Evolutionary conservation across 2,797 vertebrate species (phyloP).

Genomic region (Antrozous pallidus): DNA sequence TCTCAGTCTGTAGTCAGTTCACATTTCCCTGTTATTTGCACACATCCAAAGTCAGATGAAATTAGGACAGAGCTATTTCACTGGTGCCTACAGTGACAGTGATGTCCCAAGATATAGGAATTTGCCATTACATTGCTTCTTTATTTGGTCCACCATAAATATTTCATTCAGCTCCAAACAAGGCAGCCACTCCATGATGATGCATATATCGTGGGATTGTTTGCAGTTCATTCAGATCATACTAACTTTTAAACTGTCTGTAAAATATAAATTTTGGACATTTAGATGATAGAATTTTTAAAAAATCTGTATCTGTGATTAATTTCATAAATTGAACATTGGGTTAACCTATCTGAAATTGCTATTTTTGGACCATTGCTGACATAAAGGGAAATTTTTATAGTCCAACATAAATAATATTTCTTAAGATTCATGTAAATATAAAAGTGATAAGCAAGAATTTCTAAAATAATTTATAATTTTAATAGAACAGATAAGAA

Average conservation of each 20-base stretch:
- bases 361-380: not conserved
- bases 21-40: conserved; percentile 87
- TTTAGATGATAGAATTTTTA: not conserved
- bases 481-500: not conserved
- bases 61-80: conserved; percentile 92
- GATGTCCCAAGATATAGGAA: conserved; percentile 88
- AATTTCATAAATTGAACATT: not conserved
- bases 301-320: not conserved
- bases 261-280: conserved; percentile 14
- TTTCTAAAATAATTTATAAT: not conserved
- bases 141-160: conserved; percentile 91
- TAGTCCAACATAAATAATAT: not conserved
- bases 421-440: not conserved
- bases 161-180: conserved; percentile 90
- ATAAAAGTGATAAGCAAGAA: not conserved
- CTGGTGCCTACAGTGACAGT: conserved; percentile 86
- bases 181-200: conserved; percentile 77
- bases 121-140: conserved; percentile 85
- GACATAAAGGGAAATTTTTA: not conserved
- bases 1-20: conserved; percentile 83
- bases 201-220: not conserved
- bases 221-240: conserved; percentile 7
- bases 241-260: conserved; percentile 5
- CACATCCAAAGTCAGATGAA: conserved; percentile 94
- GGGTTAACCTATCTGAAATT: not conserved